Conservation (phyloP, 1,140 invertebrate species). For the Wiebesia pumilae region DNA sequence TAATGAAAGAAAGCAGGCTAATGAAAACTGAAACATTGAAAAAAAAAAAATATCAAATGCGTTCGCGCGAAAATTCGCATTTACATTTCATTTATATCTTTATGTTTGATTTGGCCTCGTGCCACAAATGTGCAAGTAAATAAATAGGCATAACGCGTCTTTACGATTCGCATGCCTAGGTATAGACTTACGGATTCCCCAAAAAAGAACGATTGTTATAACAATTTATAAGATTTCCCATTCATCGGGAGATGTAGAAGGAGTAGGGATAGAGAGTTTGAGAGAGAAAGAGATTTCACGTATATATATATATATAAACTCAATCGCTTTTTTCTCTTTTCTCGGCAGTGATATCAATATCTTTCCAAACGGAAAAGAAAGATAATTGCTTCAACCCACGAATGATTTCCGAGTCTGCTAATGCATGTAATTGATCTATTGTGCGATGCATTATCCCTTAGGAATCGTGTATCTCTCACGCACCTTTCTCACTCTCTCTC, state of each 20-base stretch:
- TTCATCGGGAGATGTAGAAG: constrained; percentile 52
- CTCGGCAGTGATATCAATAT: constrained; percentile 60
- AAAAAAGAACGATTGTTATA: constrained; percentile 54
- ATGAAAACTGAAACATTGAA: neutral
- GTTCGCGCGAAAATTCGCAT: neutral
- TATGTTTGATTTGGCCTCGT: neutral
- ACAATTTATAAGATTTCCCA: constrained; percentile 62
- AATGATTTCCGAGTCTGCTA: constrained; percentile 61
- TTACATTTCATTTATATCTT: neutral
- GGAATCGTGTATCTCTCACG: constrained; percentile 35
- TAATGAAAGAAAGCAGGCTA: no score
- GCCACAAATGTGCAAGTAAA: neutral
- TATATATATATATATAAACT: constrained; percentile 3
- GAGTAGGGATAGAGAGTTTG: neutral
- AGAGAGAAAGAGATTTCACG: neutral
- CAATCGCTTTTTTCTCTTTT: neutral
- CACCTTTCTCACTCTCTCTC: neutral
- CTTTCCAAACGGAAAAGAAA: constrained; percentile 34
- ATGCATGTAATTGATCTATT: constrained; percentile 74
- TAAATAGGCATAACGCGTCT: neutral
- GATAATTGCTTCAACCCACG: constrained; percentile 12
- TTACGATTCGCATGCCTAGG: constrained; percentile 46
- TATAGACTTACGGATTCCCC: constrained; percentile 54
- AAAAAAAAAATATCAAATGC: neutral
- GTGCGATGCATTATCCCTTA: constrained; percentile 70